Percentiles rank a stretch among this genome's conserved stretches.
Evolutionary conservation across 2,113 vertebrate genomes (phyloP).

Genomic region (Elgaria multicarinata): DNA sequence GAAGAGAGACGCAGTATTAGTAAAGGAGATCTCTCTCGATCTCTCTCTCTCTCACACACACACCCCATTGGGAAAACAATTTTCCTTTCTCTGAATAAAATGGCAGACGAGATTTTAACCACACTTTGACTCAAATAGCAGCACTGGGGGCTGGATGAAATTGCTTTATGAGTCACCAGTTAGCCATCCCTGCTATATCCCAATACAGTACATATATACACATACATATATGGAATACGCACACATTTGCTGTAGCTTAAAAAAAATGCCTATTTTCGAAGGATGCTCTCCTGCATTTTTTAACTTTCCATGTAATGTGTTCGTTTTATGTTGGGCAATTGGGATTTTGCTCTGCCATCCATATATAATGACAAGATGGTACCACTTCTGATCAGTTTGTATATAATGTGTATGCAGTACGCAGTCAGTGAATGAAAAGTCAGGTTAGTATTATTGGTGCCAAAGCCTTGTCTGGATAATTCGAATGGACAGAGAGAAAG

Average conservation of each 20-base stretch:
- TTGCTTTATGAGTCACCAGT: conserved; percentile 8
- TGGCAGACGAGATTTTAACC: not conserved
- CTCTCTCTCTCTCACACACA: not conserved
- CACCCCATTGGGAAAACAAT: not conserved
- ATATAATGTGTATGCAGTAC: conserved; percentile 65
- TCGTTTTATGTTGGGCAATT: conserved; percentile 76
- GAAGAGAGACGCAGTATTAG: not conserved
- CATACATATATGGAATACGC: conserved; percentile 57
- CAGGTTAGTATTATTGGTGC: conserved; percentile 70
- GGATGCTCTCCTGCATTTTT: conserved; percentile 68
- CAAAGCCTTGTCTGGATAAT: conserved; percentile 94
- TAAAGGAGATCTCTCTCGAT: not conserved
- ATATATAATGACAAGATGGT: conserved; percentile 64
- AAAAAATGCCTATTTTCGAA: conserved; percentile 75
- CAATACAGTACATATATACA: conserved; percentile 39
- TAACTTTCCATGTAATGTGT: conserved; percentile 66
- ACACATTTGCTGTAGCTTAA: conserved; percentile 75
- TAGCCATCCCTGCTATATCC: conserved; percentile 27
- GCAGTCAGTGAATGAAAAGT: conserved; percentile 59
- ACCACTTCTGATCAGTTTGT: conserved; percentile 64
- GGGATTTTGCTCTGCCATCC: conserved; percentile 69
- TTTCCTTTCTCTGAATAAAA: not conserved
- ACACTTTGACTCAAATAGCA: not conserved
- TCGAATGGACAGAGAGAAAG: conserved; percentile 68
- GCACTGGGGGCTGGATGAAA: not conserved